phyloP scores from a whole-genome alignment of 1,140 invertebrate species.

The Lanistes nyassanus region DNA sequence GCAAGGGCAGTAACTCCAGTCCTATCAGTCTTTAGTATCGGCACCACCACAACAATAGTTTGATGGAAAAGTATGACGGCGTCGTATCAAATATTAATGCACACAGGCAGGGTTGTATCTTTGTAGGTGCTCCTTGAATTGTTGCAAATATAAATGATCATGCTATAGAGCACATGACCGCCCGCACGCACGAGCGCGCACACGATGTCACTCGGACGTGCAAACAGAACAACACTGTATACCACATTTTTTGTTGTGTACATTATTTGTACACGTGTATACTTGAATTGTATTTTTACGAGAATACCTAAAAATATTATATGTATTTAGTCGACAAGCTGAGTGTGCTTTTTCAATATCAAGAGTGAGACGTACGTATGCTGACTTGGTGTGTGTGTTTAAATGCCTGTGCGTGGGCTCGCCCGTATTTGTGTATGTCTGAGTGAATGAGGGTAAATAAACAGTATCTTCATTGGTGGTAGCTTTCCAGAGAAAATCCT shows the following conservation, averaged over 20 bases:
- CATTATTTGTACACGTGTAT: not conserved
- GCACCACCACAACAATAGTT: conserved; percentile 1
- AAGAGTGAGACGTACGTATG: too few species aligned
- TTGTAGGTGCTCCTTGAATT: not conserved
- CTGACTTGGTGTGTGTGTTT: too few species aligned
- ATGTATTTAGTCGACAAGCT: too few species aligned
- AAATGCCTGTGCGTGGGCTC: too few species aligned
- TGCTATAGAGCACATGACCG: not conserved
- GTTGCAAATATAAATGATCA: not conserved
- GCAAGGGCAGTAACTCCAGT: conserved; percentile 11
- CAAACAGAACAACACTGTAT: not conserved
- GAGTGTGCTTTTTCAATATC: too few species aligned
- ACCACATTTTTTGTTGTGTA: not conserved
- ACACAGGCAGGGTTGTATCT: too few species aligned
- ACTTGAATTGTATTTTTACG: not conserved
- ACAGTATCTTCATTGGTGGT: too few species aligned
- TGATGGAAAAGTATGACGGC: too few species aligned
- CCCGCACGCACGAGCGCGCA: not conserved
- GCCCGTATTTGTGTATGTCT: too few species aligned
- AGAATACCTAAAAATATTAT: not conserved
- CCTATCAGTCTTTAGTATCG: not conserved
- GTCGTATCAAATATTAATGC: too few species aligned
- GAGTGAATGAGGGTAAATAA: too few species aligned
- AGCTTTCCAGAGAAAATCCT: too few species aligned
- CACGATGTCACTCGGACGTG: not conserved